Evolutionary conservation across 2,113 vertebrate genomes (phyloP), one percentile per base, ranked within the genome.

Genomic region (Vulpes lagopus): DNA sequence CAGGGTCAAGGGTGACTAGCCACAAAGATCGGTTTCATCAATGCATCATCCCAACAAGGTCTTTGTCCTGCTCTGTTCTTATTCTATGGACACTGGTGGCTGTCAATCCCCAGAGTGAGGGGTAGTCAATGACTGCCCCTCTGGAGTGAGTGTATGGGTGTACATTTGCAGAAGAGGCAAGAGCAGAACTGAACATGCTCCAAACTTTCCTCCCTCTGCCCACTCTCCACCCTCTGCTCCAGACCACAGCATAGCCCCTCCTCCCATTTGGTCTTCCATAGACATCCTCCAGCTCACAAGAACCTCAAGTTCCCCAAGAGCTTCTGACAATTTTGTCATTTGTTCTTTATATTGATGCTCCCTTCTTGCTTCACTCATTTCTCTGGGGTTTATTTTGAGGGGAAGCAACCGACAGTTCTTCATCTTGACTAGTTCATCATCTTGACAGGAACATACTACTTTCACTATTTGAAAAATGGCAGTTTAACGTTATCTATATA

Each of bases 401-500:
- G 6, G 79, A 93, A 88, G 23, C 20, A 89, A 79, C 25, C 23
- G 60, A 84, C 1, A 96, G 11, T 79, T 95, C n/a, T 84, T 94
- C 43, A 43, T 43, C 43, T 43, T 43, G 43, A 64, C 74, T 87
- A 90, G 91, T 89, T 97, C 0, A 1, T 95, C 83, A 86, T 96
- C 38, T 64, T 95, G 74, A 91, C 51, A 95, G 82, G 25, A 84
- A 64, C 32, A 8, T 89, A 85, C 82, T 90, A 62, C 25, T 69
- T 94, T 95, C 30, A 64, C 73, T 90, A 32, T 90, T 35, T 95
- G 78, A 95, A 97, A 97, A 88, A 59, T 25, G 76, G 27, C 35
- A 95, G 69, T 30, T 94, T 84, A 86, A 78, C n/a, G 38, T 8
- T 53, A 57, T 89, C 78, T 89, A 89, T 83, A 49, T 86, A 69